Evolutionary conservation across 1,140 invertebrate genomes (phyloP).

Genomic region (Lordiphosa clarofinis): DNA sequence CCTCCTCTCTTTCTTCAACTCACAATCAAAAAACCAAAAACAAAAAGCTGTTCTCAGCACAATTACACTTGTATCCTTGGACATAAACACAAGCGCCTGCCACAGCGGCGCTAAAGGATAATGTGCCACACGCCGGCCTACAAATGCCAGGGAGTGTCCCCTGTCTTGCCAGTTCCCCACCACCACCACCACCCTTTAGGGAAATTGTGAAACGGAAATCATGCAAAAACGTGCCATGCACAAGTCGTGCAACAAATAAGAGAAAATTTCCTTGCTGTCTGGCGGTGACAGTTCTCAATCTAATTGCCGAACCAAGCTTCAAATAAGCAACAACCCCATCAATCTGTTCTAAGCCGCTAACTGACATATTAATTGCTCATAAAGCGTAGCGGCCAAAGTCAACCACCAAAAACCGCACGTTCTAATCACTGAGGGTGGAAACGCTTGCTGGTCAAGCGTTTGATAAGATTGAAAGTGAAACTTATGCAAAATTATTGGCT

Average conservation of each 20-base stretch:
- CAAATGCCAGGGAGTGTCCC: constrained; percentile 45
- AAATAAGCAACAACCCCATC: constrained; percentile 43
- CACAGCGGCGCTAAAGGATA: constrained; percentile 65
- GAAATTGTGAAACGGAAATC: constrained; percentile 52
- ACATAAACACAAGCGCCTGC: constrained; percentile 50
- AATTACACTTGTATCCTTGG: constrained; percentile 53
- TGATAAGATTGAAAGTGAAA: constrained; percentile 15
- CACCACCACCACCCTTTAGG: no score
- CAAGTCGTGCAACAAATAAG: constrained; percentile 43
- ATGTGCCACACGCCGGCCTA: constrained; percentile 61
- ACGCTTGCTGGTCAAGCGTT: constrained; percentile 2
- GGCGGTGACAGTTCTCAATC: constrained; percentile 51
- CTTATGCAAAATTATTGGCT: constrained; percentile 30
- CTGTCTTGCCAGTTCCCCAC: constrained; percentile 10
- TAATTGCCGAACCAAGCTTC: constrained; percentile 25
- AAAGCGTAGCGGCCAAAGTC: constrained; percentile 39
- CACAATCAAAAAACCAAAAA: neutral
- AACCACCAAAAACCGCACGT: constrained; percentile 35
- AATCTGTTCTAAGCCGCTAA: constrained; percentile 35
- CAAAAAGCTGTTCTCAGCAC: constrained; percentile 52
- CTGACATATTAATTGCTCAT: constrained; percentile 59
- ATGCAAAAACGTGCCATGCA: constrained; percentile 70
- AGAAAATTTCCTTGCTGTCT: constrained; percentile 36
- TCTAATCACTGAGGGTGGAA: constrained; percentile 26
- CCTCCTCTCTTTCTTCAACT: neutral